Base-by-base conservation (phyloP, 2,888 invertebrate genomes). In the Cabera pusaria region DNA sequence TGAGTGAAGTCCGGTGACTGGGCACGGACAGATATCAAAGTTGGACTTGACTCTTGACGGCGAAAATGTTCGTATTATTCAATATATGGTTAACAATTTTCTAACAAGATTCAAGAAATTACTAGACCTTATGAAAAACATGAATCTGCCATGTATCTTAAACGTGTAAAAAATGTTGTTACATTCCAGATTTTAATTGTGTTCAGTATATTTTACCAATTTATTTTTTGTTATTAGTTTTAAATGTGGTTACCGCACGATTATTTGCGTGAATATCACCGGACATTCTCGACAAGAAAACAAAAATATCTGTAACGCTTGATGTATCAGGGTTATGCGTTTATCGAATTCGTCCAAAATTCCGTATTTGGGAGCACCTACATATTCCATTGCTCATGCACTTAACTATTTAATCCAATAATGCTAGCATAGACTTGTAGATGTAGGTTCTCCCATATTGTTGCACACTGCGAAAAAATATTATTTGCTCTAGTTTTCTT, bases 391-490 rank as follows among this genome's bases (percentile, higher is more conserved):
- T 7, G 17, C 17, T n/a, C 5, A 11, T 11, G 12, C 7, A 9
- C 12, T 5, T 6, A 25, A 16, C 24, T 5, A 5, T 8, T 8
- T 8, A 6, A 22, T 20, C 20, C 5, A 6, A 6, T n/a, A 9
- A 21, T 7, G 1, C 10, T 20, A 18, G 6, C 31, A 10, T 23
- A 17, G 3, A 12, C 24, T 18, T 5, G 9, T 22, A 18, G 14
- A 4, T 21, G 11, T 24, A 19, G 29, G 14, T 14, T 6, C n/a
- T 7, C 22, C 19, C 12, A 11, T 19, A 22, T 31, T 42, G 41
- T 36, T 35, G 41, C 41, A 31, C 41, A 41, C 41, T 41, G 41
- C 31, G 31, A 36, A 14, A 27, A 26, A 24, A 7, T 27, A 29
- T 35, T 35, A 10, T 19, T 6, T 36, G 7, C n/a, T 17, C 5